A percentile compares a stretch with the other conserved stretches of the same genome.
Evolutionary conservation across 2,888 invertebrate genomes (phyloP).

Genomic region (Scotopteryx bipunctaria): DNA sequence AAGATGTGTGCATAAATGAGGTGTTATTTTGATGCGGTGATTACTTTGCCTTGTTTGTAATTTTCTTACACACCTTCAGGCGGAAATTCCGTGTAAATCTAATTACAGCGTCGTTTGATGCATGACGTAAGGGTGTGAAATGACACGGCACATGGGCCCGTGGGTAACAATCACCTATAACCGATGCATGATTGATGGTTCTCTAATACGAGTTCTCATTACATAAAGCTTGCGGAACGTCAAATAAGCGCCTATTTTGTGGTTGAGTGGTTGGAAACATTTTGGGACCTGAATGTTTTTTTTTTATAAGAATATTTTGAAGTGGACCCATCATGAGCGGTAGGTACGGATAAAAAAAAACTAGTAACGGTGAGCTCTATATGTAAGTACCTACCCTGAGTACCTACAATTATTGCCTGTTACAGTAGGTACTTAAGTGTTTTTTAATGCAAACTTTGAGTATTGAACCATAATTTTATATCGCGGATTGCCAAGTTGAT

Average conservation of each 20-base stretch:
- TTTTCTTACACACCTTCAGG: constrained; percentile 9
- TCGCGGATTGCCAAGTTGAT: too few relatives aligned
- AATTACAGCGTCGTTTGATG: constrained; percentile 40
- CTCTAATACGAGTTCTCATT: constrained; percentile 60
- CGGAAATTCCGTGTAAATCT: constrained; percentile 26
- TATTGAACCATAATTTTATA: too few relatives aligned
- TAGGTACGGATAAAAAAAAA: too few relatives aligned
- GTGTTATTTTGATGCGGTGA: neutral
- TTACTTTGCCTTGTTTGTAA: constrained; percentile 11
- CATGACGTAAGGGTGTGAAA: constrained; percentile 49
- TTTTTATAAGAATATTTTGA: too few relatives aligned
- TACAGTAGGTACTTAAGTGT: too few relatives aligned
- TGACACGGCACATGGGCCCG: constrained; percentile 51
- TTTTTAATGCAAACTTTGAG: too few relatives aligned
- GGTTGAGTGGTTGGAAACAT: too few relatives aligned
- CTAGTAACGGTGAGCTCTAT: too few relatives aligned
- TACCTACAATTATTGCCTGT: too few relatives aligned
- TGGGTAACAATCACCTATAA: constrained; percentile 53
- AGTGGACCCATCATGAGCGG: too few relatives aligned
- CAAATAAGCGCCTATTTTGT: neutral
- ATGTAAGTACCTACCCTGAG: too few relatives aligned
- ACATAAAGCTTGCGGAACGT: constrained; percentile 45
- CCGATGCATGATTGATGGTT: constrained; percentile 64
- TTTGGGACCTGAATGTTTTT: too few relatives aligned
- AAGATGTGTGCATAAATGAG: neutral